Evolutionary conservation across 2,797 vertebrate genomes (phyloP).

Genomic region (Sus cebifrons): DNA sequence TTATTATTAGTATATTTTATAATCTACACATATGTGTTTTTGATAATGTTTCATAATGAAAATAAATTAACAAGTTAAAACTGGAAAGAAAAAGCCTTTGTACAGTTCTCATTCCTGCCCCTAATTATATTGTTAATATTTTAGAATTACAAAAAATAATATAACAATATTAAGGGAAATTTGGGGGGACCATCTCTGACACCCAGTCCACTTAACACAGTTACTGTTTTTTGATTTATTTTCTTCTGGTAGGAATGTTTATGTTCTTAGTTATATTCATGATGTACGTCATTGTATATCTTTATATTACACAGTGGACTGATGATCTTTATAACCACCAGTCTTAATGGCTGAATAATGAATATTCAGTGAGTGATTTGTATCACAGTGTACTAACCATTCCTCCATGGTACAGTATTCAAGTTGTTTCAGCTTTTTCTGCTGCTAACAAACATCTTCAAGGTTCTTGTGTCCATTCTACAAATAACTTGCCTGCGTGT

Average conservation of each 20-base stretch:
- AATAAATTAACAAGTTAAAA: constrained; percentile 4
- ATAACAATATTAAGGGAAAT: background rate
- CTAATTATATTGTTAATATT: background rate
- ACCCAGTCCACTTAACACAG: background rate
- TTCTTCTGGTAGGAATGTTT: background rate
- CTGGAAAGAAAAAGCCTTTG: constrained; percentile 16
- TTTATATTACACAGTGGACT: background rate
- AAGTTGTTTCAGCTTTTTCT: constrained; percentile 28
- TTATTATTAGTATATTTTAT: background rate
- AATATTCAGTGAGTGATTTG: background rate
- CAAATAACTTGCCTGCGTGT: background rate
- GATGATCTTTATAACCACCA: background rate
- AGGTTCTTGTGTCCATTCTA: background rate
- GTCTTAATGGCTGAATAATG: constrained; percentile 35
- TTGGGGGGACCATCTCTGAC: background rate
- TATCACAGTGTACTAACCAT: background rate
- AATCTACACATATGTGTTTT: background rate
- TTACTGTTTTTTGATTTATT: background rate
- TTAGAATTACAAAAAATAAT: constrained; percentile 47
- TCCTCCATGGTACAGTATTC: background rate
- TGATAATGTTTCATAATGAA: background rate
- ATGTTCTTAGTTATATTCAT: background rate
- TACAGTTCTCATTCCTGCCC: background rate
- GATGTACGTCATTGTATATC: background rate
- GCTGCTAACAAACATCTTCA: background rate